Evolutionary conservation across 1,140 invertebrate genomes (phyloP).

Genomic region (Bradynema listronoti): DNA sequence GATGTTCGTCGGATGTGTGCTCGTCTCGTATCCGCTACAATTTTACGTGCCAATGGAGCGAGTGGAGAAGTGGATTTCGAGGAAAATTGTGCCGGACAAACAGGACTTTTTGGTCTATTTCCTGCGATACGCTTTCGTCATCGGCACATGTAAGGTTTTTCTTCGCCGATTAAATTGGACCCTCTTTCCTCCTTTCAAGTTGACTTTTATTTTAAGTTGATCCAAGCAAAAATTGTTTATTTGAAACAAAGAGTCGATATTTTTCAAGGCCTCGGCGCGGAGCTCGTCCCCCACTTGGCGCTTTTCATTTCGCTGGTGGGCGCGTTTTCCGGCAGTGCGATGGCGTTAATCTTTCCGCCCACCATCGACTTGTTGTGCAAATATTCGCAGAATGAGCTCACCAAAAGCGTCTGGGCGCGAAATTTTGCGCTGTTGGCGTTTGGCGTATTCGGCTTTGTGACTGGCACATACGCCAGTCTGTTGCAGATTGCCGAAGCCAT

Average conservation of each 20-base stretch:
- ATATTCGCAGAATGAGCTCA: conserved; percentile 32
- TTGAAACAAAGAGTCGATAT: background rate
- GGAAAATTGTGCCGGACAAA: conserved; percentile 41
- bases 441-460: conserved; percentile 39
- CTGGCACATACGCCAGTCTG: conserved; percentile 43
- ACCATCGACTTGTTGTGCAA: conserved; percentile 49
- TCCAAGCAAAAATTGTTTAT: too few species aligned
- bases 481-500: conserved; percentile 24
- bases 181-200: background rate
- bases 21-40: conserved; percentile 52
- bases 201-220: background rate
- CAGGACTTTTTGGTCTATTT: conserved; percentile 46
- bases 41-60: conserved; percentile 54
- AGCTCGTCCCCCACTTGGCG: conserved; percentile 51
- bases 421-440: conserved; percentile 34
- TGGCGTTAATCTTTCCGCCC: conserved; percentile 55
- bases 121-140: conserved; percentile 39
- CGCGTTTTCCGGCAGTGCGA: conserved; percentile 44
- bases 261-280: conserved; percentile 44
- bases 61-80: conserved; percentile 52
- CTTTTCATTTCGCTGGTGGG: conserved; percentile 55
- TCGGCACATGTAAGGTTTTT: conserved; percentile 44
- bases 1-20: conserved; percentile 49
- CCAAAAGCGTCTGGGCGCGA: conserved; percentile 27
- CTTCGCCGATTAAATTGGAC: background rate